Base-by-base conservation (phyloP, 2,113 vertebrate species). In the Oncorhynchus gorbuscha region DNA sequence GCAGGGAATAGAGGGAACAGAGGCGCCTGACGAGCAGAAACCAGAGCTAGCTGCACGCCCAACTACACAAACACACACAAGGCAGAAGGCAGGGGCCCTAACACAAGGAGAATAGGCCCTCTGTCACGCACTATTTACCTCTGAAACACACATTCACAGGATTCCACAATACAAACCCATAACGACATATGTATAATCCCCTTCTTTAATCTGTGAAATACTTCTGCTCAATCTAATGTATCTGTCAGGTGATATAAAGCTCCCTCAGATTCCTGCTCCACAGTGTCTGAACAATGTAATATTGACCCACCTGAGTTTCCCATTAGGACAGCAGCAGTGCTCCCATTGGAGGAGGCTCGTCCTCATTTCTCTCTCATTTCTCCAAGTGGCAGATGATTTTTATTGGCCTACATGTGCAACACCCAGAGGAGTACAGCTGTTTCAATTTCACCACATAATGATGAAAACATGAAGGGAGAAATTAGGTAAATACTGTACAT, bases 121-220 rank as follows among this genome's bases (percentile, higher is more conserved):
- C 86, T 88, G 82, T 82, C 85, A 90, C 87, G 87, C 90, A 89
- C 89, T 89, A 90, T 88, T 90, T 84, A 91, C 90, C 90, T 88
- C 88, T 90, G 87, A 88, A 87, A 90, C 86, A 88, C 87, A 88
- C 85, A 86, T 84, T 88, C 84, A 86, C 83, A 85, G 12, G 45
- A 49, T n/a, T 20, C 67, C 39, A 45, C 39, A 45, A 39, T 16
- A 69, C 28, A 28, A 13, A 68, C 30, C 4, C 66, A 68, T 16
- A 30, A 35, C 16, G 9, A 30, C 26, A 30, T 30, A 66, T 26
- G 8, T 62, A 62, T 18, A 55, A 55, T 55, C 51, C 14, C 16
- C 51, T 55, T 55, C 4, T 55, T 13, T 18, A 55, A 16, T 55
- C 51, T 18, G 12, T 4, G 51, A 55, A 55, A 55, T 18, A 20